phyloP scores from a whole-genome alignment of 2,113 vertebrate genomes.

The Octodon degus region DNA sequence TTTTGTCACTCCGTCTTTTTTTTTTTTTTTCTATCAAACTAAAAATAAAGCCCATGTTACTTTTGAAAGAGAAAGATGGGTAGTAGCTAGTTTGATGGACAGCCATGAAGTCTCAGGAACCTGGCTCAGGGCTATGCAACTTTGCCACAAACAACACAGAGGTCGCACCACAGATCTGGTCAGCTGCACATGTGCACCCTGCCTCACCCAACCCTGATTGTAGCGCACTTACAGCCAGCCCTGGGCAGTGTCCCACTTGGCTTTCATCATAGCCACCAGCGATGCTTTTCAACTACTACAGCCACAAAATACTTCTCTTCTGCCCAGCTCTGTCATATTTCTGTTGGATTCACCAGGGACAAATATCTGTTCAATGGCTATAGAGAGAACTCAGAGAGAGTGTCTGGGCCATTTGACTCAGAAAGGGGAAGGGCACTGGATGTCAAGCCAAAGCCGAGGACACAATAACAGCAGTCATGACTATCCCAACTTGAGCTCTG shows the following conservation, averaged over 20 bases:
- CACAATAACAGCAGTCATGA: not conserved
- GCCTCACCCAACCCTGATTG: not conserved
- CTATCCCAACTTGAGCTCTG: not conserved
- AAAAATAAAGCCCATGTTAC: constrained; percentile 63
- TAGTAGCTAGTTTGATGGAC: not conserved
- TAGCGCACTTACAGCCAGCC: not conserved
- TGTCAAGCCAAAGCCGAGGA: not conserved
- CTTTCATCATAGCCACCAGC: not conserved
- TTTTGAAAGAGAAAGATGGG: constrained; percentile 63
- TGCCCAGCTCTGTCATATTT: not conserved
- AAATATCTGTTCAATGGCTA: not conserved
- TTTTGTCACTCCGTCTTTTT: constrained; percentile 50
- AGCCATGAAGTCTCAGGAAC: not conserved
- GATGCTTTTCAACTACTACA: not conserved
- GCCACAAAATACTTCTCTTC: not conserved
- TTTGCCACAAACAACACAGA: not conserved
- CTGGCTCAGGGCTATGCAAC: not conserved
- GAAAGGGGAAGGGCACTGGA: not conserved
- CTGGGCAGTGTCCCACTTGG: not conserved
- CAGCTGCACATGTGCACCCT: not conserved
- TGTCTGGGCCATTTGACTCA: not conserved
- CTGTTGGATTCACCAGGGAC: not conserved
- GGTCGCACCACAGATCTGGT: not conserved
- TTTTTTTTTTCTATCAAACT: constrained; percentile 13
- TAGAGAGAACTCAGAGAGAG: not conserved